Percentiles rank a stretch among this genome's conserved stretches.
These are phyloP conservation scores for Eupithecia vulgata DNA, from an alignment of 2,888 invertebrate genomes.

Conservation along the genomic window DNA sequence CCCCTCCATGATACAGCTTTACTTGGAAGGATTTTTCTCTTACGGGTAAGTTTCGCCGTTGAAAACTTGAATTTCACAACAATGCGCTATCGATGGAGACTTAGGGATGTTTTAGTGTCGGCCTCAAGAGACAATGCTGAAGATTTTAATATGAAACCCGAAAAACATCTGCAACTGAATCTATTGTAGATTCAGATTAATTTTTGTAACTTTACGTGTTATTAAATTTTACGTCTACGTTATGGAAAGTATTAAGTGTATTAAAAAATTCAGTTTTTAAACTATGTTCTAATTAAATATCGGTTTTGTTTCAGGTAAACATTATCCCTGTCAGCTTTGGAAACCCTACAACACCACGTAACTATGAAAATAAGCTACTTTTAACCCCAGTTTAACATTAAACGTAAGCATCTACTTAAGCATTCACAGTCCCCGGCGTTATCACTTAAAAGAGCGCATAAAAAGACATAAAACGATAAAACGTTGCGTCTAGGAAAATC, in stretches of 20 bases:
- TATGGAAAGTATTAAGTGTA: not conserved
- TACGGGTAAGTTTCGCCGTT: slow-evolving; percentile 57
- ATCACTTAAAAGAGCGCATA: slow-evolving; percentile 38
- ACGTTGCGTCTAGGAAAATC: slow-evolving; percentile 36
- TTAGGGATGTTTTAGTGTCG: slow-evolving; percentile 6
- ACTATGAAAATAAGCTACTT: slow-evolving; percentile 43
- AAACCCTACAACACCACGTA: slow-evolving; percentile 38
- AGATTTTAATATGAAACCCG: not conserved
- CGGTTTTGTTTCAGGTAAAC: slow-evolving; percentile 40
- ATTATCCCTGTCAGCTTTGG: slow-evolving; percentile 37
- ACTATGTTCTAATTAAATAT: slow-evolving; percentile 3
- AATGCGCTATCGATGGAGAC: slow-evolving; percentile 55
- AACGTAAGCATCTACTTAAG: slow-evolving; percentile 37
- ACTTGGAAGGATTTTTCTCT: slow-evolving; percentile 74
- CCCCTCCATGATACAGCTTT: slow-evolving; percentile 77
- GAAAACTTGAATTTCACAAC: slow-evolving; percentile 51
- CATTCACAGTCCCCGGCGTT: slow-evolving; percentile 40
- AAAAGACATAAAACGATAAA: slow-evolving; percentile 43
- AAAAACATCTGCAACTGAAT: not conserved
- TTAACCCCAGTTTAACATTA: slow-evolving; percentile 35
- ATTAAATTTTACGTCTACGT: not conserved
- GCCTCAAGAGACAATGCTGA: not conserved
- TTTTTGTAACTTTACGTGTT: not conserved
- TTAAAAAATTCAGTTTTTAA: not conserved
- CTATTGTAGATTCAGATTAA: too few species aligned